Percentiles rank a stretch among this genome's conserved stretches.
phyloP scores from a whole-genome alignment of 30 jellyfish, hydroid and myxozoan genomes.

The Aurelia coerulea region DNA sequence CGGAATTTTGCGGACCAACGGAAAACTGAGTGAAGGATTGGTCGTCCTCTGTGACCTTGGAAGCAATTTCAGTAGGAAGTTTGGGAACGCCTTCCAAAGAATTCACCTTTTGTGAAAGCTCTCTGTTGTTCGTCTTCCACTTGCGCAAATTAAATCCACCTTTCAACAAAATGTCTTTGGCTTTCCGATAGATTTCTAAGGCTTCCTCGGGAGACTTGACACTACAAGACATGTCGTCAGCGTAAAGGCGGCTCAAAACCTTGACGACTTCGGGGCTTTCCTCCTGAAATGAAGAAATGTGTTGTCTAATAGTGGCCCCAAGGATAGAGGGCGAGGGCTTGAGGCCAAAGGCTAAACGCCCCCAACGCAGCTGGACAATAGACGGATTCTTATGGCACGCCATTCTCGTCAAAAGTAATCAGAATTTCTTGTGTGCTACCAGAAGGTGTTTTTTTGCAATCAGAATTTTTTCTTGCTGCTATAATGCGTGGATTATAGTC shows the following conservation, averaged over 20 bases:
- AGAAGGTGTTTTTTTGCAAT: too few relatives aligned
- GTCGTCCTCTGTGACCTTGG: conserved; percentile 54
- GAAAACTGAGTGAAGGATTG: conserved; percentile 51
- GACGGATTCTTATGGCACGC: conserved; percentile 33
- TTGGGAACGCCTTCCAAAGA: background rate
- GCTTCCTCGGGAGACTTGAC: too few relatives aligned
- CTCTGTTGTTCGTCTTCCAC: conserved; percentile 63
- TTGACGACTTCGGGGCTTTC: conserved; percentile 33
- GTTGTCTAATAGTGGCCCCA: conserved; percentile 52
- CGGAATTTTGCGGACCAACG: conserved; percentile 12
- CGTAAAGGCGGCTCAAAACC: conserved; percentile 45
- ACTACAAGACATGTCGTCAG: conserved; percentile 21
- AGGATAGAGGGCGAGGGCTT: conserved; percentile 28
- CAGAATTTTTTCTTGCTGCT: too few relatives aligned
- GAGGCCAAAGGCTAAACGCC: conserved; percentile 48
- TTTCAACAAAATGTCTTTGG: background rate
- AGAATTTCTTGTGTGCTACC: too few relatives aligned
- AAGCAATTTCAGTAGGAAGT: too few relatives aligned
- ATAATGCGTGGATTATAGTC: too few relatives aligned
- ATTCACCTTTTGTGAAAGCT: conserved; percentile 1
- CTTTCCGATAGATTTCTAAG: too few relatives aligned
- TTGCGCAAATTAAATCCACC: conserved; percentile 71
- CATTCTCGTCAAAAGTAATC: too few relatives aligned
- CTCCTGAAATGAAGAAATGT: conserved; percentile 16
- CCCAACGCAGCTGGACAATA: conserved; percentile 20